Evolutionary conservation across 2,888 invertebrate species (phyloP).

Genomic region (Nesidiocoris tenuis): DNA sequence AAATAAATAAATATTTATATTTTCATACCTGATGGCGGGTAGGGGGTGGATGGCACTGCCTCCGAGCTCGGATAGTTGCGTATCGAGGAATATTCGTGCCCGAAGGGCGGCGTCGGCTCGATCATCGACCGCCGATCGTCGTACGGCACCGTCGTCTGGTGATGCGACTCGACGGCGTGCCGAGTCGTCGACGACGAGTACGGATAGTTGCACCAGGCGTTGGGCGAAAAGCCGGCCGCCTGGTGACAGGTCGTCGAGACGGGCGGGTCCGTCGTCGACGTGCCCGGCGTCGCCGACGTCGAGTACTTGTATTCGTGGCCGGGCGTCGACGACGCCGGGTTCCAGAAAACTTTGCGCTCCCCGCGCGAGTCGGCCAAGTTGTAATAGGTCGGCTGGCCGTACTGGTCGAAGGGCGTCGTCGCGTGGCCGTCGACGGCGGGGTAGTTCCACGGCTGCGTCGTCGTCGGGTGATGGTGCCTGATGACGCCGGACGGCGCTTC

Average conservation of each 20-base stretch:
- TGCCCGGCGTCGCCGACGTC: conserved; percentile 51
- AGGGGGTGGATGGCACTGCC: conserved; percentile 67
- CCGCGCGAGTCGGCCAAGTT: conserved; percentile 61
- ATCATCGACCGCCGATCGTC: conserved; percentile 67
- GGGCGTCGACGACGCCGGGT: conserved; percentile 60
- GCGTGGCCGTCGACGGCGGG: conserved; percentile 58
- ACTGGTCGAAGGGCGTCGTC: conserved; percentile 63
- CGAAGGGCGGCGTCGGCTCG: conserved; percentile 64
- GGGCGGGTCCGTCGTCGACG: conserved; percentile 56
- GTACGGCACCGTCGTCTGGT: conserved; percentile 65
- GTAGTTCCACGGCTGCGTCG: conserved; percentile 70
- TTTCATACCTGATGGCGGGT: conserved; percentile 74
- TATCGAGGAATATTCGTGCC: conserved; percentile 68
- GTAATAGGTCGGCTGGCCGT: conserved; percentile 71
- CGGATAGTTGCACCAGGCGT: conserved; percentile 74
- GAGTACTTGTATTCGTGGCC: conserved; percentile 58
- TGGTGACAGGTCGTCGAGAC: conserved; percentile 56
- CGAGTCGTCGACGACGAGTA: conserved; percentile 61
- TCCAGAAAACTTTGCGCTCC: conserved; percentile 61
- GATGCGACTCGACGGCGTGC: conserved; percentile 59
- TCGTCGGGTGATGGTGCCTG: conserved; percentile 64
- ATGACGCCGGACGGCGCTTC: conserved; percentile 65
- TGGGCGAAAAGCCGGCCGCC: conserved; percentile 55
- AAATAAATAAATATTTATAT: not conserved
- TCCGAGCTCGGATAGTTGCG: conserved; percentile 72